Evolutionary conservation across 2,113 vertebrate species (phyloP).

Genomic region (Uropsilus gracilis): DNA sequence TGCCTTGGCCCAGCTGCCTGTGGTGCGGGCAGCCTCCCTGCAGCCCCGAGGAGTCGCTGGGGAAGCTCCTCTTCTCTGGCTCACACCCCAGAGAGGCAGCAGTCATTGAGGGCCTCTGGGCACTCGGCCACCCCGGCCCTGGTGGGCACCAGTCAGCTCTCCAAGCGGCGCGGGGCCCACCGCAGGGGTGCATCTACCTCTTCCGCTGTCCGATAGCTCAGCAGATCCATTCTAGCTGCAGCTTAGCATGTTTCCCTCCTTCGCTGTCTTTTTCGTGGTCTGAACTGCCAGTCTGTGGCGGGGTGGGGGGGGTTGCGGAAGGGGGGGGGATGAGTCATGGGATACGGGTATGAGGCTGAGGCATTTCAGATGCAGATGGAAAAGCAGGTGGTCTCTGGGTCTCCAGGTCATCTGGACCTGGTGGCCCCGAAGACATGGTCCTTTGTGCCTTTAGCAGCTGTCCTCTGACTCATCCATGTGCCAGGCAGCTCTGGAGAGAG

Average conservation of each 20-base stretch:
- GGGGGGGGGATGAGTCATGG: too few relatives aligned
- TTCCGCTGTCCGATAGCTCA: slow-evolving; percentile 39
- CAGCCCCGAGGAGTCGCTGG: accelerated
- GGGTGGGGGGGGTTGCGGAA: background rate
- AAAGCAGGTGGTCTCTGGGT: background rate
- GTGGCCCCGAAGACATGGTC: background rate
- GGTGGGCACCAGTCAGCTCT: background rate
- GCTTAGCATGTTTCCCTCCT: background rate
- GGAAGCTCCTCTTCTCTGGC: background rate
- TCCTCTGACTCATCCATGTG: background rate
- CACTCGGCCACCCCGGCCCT: background rate
- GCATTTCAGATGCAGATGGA: background rate
- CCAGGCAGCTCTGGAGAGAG: background rate
- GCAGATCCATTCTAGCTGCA: background rate
- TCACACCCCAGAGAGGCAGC: background rate
- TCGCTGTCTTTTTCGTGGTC: background rate
- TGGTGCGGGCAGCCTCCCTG: accelerated
- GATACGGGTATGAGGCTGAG: background rate
- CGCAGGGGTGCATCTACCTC: slow-evolving; percentile 33
- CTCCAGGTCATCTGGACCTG: background rate
- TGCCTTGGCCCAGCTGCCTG: background rate
- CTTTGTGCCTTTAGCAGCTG: background rate
- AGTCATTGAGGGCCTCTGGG: background rate
- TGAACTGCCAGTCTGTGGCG: background rate
- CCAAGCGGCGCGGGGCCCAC: accelerated